Percentiles rank a stretch among this genome's conserved stretches.
Conservation (phyloP, 1,140 invertebrate species). For the Trissolcus basalis region DNA sequence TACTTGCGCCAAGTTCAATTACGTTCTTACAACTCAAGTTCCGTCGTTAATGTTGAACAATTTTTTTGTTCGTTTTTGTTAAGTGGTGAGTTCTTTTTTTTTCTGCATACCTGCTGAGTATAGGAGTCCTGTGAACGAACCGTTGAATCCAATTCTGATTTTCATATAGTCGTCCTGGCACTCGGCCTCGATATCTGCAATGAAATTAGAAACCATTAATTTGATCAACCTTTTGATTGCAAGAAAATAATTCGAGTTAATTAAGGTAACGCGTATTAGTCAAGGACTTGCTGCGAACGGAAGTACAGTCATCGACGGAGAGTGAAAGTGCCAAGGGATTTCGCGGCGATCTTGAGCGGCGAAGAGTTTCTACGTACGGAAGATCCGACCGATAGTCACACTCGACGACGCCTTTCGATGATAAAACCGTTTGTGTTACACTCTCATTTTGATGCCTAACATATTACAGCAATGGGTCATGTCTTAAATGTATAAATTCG, state of each 20-base stretch:
- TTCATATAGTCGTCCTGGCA: conserved; percentile 98
- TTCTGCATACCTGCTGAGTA: conserved; percentile 95
- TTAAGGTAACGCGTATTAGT: too few relatives aligned
- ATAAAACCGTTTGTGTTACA: conserved; percentile 61
- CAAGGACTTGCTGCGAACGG: conserved; percentile 34
- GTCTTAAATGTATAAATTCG: conserved; percentile 34
- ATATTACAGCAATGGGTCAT: conserved; percentile 47
- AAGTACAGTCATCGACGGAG: conserved; percentile 69
- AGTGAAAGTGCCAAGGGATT: conserved; percentile 67
- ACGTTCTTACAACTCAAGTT: neutral
- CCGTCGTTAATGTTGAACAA: too few relatives aligned
- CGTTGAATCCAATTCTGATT: conserved; percentile 93
- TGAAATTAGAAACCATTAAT: conserved; percentile 3
- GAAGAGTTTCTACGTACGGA: conserved; percentile 63
- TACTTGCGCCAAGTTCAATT: conserved; percentile 20
- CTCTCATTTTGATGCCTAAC: conserved; percentile 38
- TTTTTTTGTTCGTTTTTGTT: too few relatives aligned
- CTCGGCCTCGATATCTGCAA: conserved; percentile 93
- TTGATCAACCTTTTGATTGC: too few relatives aligned
- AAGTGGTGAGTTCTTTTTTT: too few relatives aligned
- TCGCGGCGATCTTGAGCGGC: conserved; percentile 65
- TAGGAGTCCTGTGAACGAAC: conserved; percentile 90
- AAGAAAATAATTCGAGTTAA: too few relatives aligned
- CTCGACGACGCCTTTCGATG: conserved; percentile 62
- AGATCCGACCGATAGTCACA: conserved; percentile 71